Base-by-base conservation (phyloP, 2,888 invertebrate genomes). In the Asteroscopus sphinx region DNA sequence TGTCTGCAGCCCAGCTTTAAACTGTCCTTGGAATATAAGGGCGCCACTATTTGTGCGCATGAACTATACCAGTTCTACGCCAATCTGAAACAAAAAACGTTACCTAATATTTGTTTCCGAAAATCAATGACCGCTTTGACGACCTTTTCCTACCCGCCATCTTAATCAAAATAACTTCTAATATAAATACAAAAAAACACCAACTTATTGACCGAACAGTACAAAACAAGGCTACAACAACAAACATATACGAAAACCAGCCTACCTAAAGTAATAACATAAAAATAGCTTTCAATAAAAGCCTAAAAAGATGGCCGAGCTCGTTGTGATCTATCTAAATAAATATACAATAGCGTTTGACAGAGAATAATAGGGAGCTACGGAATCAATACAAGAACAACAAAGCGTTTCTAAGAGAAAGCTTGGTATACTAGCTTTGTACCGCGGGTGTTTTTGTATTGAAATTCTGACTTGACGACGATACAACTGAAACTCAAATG, bases 271-370 rank as follows among this genome's bases (percentile, higher is more conserved):
- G 33, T 39, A 35, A 35, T 21, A 39, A 42, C 21, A 40, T 37
- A 21, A 59, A 55, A 59, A 59, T 45, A 59, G 12, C 44, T 57
- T 32, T 33, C 26, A 40, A 46, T 53, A 30, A 47, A 17, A 28
- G 12, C 15, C 26, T 35, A 21, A 17, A 65, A 60, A 45, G 42
- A 46, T 37, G 45, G 25, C 26, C 21, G n/a, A 33, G 33, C 21
- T 63, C 15, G 25, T 68, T 46, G 71, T 67, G 65, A 71, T 75
- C 72, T 77, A 68, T 76, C 63, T 66, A 72, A 83, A 80, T 69
- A 67, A 78, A 79, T 66, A 69, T 65, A 82, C 79, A 81, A 82
- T 73, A 73, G 70, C 42, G 65, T 78, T 78, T 73, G 72, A 77
- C 76, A 70, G 71, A 76, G 77, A 85, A 73, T 73, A 77, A 82